phyloP scores from a whole-genome alignment of 2,888 invertebrate species.

The Masnerella sp. region DNA sequence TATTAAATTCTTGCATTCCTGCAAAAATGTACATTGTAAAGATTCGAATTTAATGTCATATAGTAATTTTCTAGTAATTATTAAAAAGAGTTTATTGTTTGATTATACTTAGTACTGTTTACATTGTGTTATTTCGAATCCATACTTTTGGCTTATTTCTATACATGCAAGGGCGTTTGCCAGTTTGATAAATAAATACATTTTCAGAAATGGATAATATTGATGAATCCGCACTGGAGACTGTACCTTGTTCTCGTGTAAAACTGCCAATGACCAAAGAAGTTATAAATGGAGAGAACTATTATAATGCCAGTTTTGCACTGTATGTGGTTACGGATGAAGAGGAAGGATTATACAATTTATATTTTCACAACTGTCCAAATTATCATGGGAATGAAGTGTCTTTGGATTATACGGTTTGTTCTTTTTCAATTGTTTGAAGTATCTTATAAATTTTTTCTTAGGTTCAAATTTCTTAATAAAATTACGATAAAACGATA shows the following conservation, averaged over 20 bases:
- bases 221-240: conserved; percentile 32
- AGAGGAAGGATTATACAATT: conserved; percentile 95
- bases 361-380: conserved; percentile 97
- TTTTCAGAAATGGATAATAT: conserved; percentile 58
- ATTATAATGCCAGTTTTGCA: conserved; percentile 85
- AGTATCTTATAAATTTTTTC: not conserved
- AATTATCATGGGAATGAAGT: conserved; percentile 80
- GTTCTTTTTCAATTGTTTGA: conserved; percentile 63
- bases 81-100: too few species aligned
- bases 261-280: conserved; percentile 81
- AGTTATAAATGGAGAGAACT: conserved; percentile 79
- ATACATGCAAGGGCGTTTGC: too few species aligned
- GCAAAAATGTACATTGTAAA: not conserved
- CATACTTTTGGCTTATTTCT: not conserved
- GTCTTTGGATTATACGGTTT: conserved; percentile 85
- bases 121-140: too few species aligned
- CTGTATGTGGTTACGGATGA: conserved; percentile 85
- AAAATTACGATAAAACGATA: too few species aligned
- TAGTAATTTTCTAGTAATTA: too few species aligned
- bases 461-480: too few species aligned
- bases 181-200: too few species aligned
- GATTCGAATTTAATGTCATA: too few species aligned
- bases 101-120: too few species aligned
- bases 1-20: conserved; percentile 9
- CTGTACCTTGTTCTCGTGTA: conserved; percentile 64